phyloP scores from a whole-genome alignment of 2,888 invertebrate genomes.

The Lycia hirtaria region DNA sequence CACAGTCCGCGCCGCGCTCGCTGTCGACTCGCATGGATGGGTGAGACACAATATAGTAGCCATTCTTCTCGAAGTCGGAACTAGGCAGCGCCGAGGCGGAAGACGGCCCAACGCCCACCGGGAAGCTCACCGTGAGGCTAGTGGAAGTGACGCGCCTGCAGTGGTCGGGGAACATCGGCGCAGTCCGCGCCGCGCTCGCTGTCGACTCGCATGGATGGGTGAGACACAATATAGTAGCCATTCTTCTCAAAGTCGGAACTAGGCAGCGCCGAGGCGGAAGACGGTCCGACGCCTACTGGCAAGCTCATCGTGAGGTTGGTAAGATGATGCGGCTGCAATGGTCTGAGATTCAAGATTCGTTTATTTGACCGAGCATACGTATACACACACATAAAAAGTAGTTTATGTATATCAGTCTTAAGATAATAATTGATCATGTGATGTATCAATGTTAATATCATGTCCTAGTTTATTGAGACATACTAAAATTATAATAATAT shows the following conservation, averaged over 20 bases:
- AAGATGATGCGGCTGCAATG: conserved; percentile 89
- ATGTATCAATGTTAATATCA: too few relatives aligned
- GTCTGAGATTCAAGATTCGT: too few relatives aligned
- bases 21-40: conserved; percentile 81
- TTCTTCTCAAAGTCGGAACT: conserved; percentile 92
- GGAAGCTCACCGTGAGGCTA: conserved; percentile 91
- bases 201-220: conserved; percentile 82
- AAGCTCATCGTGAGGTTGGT: conserved; percentile 91
- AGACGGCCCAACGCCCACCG: conserved; percentile 87
- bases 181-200: conserved; percentile 73
- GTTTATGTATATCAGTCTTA: too few relatives aligned
- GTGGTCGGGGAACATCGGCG: conserved; percentile 65
- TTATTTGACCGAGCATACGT: too few relatives aligned
- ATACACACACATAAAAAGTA: too few relatives aligned
- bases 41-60: conserved; percentile 88
- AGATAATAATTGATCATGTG: too few relatives aligned
- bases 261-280: conserved; percentile 86
- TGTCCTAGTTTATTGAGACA: too few relatives aligned
- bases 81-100: conserved; percentile 87
- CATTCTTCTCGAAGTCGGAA: conserved; percentile 92
- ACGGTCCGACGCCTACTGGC: conserved; percentile 89
- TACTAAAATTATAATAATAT: too few relatives aligned
- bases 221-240: conserved; percentile 89
- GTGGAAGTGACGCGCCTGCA: conserved; percentile 91
- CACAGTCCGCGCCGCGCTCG: conserved; percentile 72